A percentile compares a stretch with the other conserved stretches of the same genome.
Evolutionary conservation across 1,140 invertebrate species (phyloP).

Genomic region (Penaeus vannamei): DNA sequence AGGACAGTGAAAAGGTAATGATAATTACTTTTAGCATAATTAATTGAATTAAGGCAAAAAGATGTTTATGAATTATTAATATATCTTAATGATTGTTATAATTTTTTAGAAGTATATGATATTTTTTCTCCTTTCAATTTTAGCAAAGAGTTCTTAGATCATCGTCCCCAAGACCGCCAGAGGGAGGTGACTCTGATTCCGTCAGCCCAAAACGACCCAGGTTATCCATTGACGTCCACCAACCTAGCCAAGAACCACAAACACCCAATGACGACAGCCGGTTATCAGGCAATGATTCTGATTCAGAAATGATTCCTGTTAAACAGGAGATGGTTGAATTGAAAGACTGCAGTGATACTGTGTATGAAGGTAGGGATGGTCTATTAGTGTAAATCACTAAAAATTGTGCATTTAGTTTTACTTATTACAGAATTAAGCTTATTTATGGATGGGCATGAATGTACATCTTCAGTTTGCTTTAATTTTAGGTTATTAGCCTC

Average conservation of each 20-base stretch:
- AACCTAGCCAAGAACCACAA: constrained; percentile 55
- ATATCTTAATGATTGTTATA: neutral
- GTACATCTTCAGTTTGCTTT: no score
- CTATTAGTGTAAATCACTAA: neutral
- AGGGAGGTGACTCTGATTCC: constrained; percentile 71
- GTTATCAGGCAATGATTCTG: constrained; percentile 73
- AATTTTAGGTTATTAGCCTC: no score
- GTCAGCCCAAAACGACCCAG: constrained; percentile 66
- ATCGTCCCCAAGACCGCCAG: constrained; percentile 60
- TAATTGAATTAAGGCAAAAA: neutral
- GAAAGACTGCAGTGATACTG: constrained; percentile 62
- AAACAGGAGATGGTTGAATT: constrained; percentile 68
- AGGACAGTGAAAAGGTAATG: constrained; percentile 67
- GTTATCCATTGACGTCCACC: constrained; percentile 62
- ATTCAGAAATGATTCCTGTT: constrained; percentile 73
- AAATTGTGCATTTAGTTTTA: no score
- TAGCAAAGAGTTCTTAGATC: constrained; percentile 66
- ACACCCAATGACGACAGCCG: constrained; percentile 68
- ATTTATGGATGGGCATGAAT: no score
- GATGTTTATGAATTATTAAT: neutral
- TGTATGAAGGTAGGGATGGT: constrained; percentile 47
- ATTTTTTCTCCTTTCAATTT: neutral
- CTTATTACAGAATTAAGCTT: no score
- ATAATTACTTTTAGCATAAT: neutral
- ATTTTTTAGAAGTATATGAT: neutral